Percentiles rank a stretch among this genome's conserved stretches.
These are phyloP conservation scores for Crossocerus cetratus DNA, from an alignment of 2,888 invertebrate genomes.

Conservation along the genomic window DNA sequence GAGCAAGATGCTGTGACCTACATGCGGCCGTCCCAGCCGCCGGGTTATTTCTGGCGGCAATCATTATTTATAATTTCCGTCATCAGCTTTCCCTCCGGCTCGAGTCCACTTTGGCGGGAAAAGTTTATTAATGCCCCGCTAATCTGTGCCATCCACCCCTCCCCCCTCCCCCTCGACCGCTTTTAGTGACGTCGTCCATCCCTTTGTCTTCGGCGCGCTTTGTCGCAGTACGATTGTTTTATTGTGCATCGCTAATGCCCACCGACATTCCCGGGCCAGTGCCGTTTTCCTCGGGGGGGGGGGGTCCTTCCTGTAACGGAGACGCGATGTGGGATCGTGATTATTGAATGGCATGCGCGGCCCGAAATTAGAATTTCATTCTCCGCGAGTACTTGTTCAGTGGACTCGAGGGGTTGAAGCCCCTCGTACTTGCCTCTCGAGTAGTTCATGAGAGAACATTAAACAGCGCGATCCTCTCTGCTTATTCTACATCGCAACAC, in stretches of 20 bases:
- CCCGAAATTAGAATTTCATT: background rate
- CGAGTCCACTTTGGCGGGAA: background rate
- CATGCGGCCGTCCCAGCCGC: background rate
- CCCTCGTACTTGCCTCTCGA: too few relatives aligned
- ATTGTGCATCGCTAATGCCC: background rate
- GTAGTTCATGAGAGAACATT: too few relatives aligned
- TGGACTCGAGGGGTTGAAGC: too few relatives aligned
- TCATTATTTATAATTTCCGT: background rate
- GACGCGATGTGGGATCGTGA: background rate
- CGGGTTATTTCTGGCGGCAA: background rate
- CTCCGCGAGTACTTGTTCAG: too few relatives aligned
- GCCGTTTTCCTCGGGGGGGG: too few relatives aligned
- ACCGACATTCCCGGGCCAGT: background rate
- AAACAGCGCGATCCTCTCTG: too few relatives aligned
- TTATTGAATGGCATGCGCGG: background rate
- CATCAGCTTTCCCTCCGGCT: background rate
- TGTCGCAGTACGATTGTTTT: conserved; percentile 2
- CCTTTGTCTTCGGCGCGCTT: conserved; percentile 15
- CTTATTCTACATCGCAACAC: too few relatives aligned
- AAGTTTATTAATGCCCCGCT: conserved; percentile 27
- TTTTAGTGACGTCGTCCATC: conserved; percentile 10
- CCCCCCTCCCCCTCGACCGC: too few relatives aligned
- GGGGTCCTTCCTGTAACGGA: background rate
- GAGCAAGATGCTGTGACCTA: background rate
- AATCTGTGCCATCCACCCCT: too few relatives aligned